Evolutionary conservation across 1,140 invertebrate genomes (phyloP), one percentile per base, ranked within the genome.

Genomic region (Drosophila guanche): DNA sequence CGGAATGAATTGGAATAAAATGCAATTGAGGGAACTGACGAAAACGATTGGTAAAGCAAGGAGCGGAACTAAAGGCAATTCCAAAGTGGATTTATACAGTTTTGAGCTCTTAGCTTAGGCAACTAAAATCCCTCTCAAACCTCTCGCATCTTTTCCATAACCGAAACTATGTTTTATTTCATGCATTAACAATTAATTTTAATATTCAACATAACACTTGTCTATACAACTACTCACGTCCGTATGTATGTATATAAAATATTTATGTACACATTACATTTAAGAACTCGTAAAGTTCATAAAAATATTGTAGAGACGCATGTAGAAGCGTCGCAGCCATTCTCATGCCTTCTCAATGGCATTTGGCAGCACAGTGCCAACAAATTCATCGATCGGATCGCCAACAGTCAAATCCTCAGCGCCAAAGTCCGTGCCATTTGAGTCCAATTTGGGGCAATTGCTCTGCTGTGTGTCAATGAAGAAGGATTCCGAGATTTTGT

Each of bases 271-370:
- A 50, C 29, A 12, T 22, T 33, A 16, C 1, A n/a, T 46, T 66
- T 65, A 72, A 6, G 80, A 53, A 14, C 58, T 71, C 4, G 81
- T 42, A 33, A 88, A 78, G 53, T 83, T 78, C 47, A 67, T 69
- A n/a, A 88, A 72, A 25, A 83, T 69, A 46, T 72, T 79, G 54
- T 41, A 76, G 22, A 88, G 60, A 78, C 83, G 83, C 83, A 79
- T 50, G 27, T 83, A 63, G 47, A 88, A 70, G 83, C 78, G 83
- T 59, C 62, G 47, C 2, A 88, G 57, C 78, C 71, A 83, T 22
- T 79, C 84, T 88, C 83, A 88, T 46, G 78, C 79, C 43, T 48
- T 58, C 23, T 53, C 53, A 20, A 85, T 56, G 41, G 60, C 72
- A 57, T 85, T 42, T 4, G 73, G 73, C 37, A 85, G 20, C 4